phyloP scores from a whole-genome alignment of 2,797 vertebrate species.

The Gymnoscopelus microlampas region DNA sequence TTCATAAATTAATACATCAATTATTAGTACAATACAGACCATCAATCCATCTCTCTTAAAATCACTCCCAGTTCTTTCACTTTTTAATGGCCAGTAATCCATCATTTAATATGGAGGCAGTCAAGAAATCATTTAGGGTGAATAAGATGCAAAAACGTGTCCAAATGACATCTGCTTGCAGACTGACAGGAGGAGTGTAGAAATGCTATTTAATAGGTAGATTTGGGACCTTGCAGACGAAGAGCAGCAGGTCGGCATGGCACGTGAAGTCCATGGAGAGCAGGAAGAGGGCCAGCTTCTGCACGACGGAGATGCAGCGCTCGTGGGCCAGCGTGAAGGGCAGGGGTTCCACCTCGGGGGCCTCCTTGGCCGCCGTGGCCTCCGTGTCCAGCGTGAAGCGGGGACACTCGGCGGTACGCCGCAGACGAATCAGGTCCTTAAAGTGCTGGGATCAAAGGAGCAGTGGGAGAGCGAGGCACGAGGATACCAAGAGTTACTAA shows the following conservation, averaged over 20 bases:
- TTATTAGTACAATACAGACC: too few relatives aligned
- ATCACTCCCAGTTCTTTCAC: too few relatives aligned
- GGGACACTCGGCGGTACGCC: constrained; percentile 97
- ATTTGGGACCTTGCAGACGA: constrained; percentile 95
- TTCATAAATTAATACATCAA: too few relatives aligned
- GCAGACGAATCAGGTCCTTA: constrained; percentile 97
- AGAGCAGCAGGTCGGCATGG: constrained; percentile 96
- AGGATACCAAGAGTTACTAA: too few relatives aligned
- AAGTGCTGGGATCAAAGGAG: constrained; percentile 86
- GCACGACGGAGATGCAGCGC: constrained; percentile 97
- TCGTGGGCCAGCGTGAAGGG: constrained; percentile 97
- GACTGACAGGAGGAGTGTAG: background rate
- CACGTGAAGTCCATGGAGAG: constrained; percentile 99
- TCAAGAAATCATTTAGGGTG: too few relatives aligned
- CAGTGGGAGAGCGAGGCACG: background rate
- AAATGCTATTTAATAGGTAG: too few relatives aligned
- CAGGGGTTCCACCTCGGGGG: constrained; percentile 93
- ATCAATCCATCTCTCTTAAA: too few relatives aligned
- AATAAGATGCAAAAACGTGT: too few relatives aligned
- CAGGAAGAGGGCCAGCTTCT: constrained; percentile 96
- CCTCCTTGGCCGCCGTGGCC: constrained; percentile 91
- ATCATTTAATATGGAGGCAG: too few relatives aligned
- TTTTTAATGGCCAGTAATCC: too few relatives aligned
- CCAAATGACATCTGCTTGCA: too few relatives aligned
- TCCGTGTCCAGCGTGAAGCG: constrained; percentile 94